Conservation (phyloP, 2,113 vertebrate genomes). For the Catharus minimus region DNA sequence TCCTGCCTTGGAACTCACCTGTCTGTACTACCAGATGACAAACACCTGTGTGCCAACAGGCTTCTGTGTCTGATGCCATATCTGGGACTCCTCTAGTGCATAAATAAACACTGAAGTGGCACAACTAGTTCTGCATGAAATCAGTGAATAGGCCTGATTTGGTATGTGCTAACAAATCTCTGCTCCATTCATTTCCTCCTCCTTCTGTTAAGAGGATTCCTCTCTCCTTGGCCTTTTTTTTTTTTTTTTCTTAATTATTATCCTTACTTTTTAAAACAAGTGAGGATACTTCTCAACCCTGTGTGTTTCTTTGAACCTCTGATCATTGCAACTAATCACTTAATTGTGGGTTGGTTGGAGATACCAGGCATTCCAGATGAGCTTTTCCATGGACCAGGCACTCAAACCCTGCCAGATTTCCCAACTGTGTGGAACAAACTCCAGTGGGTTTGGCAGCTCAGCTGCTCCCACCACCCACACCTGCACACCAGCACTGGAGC, state of each 20-base stretch:
- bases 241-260: neutral
- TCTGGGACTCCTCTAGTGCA: neutral
- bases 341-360: neutral
- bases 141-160: neutral
- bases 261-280: neutral
- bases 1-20: neutral
- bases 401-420: neutral
- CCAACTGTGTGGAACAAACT: neutral
- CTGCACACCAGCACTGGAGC: neutral
- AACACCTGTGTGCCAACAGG: neutral
- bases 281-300: neutral
- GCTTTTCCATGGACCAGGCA: neutral
- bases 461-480: slow-evolving; percentile 28
- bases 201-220: neutral
- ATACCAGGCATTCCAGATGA: slow-evolving; percentile 19
- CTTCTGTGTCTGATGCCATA: neutral
- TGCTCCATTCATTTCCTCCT: neutral
- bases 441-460: slow-evolving; percentile 15
- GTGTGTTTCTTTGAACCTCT: neutral
- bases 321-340: neutral
- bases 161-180: neutral
- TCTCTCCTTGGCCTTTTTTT: neutral
- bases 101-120: slow-evolving; percentile 35
- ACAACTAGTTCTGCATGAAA: slow-evolving; percentile 17
- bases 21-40: neutral